Conservation (phyloP, 30 jellyfish, hydroid and myxozoan species). For the Aurelia aurita complex sp. Pacific region DNA sequence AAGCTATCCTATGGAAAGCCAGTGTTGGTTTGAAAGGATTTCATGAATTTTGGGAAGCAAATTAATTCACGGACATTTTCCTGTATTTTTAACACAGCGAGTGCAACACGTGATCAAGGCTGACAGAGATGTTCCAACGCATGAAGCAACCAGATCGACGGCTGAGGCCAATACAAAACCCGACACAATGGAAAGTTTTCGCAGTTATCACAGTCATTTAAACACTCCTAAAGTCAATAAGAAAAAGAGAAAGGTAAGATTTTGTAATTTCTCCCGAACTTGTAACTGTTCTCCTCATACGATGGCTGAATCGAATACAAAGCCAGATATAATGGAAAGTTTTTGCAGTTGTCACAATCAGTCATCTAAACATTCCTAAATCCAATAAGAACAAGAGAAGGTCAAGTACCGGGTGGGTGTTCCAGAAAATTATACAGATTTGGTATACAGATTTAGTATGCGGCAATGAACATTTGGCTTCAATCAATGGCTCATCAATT, state of each 20-base stretch:
- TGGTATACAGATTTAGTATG: no score
- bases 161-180: constrained; percentile 48
- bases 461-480: no score
- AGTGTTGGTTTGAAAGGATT: no score
- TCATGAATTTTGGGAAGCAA: no score
- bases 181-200: constrained; percentile 71
- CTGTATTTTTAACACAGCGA: constrained; percentile 11
- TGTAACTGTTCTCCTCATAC: background rate
- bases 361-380: constrained; percentile 34
- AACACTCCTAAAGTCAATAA: constrained; percentile 52
- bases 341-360: constrained; percentile 60
- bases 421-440: no score
- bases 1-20: no score
- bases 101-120: constrained; percentile 9
- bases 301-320: constrained; percentile 28
- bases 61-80: background rate
- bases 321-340: constrained; percentile 67
- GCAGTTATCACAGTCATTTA: constrained; percentile 61
- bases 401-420: background rate
- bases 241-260: constrained; percentile 64
- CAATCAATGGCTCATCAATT: no score
- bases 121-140: constrained; percentile 21
- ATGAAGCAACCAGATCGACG: constrained; percentile 15
- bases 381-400: constrained; percentile 52
- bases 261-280: no score